phyloP scores from a whole-genome alignment of 2,113 vertebrate species.

The Chrysemys picta region DNA sequence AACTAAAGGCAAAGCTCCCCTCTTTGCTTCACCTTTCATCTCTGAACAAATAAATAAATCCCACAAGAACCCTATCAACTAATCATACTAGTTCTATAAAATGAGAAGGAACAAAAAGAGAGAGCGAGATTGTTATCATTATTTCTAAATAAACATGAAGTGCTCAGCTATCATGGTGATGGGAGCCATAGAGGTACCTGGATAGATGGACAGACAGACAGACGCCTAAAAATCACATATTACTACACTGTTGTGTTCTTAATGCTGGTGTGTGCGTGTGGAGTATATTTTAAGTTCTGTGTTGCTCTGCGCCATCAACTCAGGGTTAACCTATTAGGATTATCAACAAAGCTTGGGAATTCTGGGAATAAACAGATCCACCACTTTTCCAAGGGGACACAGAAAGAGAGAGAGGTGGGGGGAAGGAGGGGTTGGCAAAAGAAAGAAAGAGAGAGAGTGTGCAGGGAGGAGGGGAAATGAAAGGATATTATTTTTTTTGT shows the following conservation, averaged over 20 bases:
- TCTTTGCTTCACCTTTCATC: not conserved
- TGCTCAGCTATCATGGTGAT: not conserved
- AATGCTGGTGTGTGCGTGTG: not conserved
- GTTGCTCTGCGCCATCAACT: not conserved
- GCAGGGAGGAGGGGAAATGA: constrained; percentile 87
- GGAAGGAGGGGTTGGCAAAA: constrained; percentile 66
- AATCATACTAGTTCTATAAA: not conserved
- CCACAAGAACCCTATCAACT: not conserved
- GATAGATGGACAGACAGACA: not conserved
- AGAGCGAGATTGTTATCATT: not conserved
- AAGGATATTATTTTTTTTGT: constrained; percentile 98
- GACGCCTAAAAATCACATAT: not conserved
- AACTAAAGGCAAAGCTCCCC: not conserved
- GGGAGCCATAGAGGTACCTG: not conserved
- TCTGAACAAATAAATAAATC: not conserved
- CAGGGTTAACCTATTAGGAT: constrained; percentile 66
- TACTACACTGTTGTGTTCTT: not conserved
- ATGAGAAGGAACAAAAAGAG: not conserved
- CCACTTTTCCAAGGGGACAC: constrained; percentile 78
- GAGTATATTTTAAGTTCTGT: not conserved
- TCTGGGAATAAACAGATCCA: constrained; percentile 76
- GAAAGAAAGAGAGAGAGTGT: constrained; percentile 73
- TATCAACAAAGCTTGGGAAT: constrained; percentile 68
- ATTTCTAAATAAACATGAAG: not conserved
- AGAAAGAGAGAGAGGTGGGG: constrained; percentile 61